phyloP scores from a whole-genome alignment of 2,797 vertebrate species.

The Phoxinus dragarum region DNA sequence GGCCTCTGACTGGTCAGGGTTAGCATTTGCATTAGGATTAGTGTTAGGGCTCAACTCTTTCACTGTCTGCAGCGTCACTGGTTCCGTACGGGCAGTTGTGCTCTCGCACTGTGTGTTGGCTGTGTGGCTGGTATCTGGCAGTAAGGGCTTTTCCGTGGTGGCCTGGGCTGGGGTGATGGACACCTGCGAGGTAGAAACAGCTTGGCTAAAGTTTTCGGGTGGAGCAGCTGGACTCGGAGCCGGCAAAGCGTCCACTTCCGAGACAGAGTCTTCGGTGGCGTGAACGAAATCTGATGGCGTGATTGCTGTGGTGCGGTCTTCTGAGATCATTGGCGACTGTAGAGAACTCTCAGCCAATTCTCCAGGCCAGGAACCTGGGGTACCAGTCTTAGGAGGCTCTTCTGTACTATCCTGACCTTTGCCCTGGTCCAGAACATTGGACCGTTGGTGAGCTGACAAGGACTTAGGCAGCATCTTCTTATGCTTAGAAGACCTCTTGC shows the following conservation, averaged over 20 bases:
- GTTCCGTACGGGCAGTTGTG: slow-evolving; percentile 73
- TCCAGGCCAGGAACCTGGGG: slow-evolving; percentile 81
- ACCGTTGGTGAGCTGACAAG: slow-evolving; percentile 90
- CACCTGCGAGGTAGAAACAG: slow-evolving; percentile 83
- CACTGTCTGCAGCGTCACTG: slow-evolving; percentile 64
- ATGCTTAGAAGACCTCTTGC: slow-evolving; percentile 80
- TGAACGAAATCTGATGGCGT: slow-evolving; percentile 94
- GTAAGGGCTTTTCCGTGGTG: slow-evolving; percentile 68
- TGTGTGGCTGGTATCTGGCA: slow-evolving; percentile 66
- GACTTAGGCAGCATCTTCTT: slow-evolving; percentile 93
- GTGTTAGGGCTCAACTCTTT: slow-evolving; percentile 62
- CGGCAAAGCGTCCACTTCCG: slow-evolving; percentile 87
- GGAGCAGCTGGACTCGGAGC: slow-evolving; percentile 77
- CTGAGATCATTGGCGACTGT: slow-evolving; percentile 90
- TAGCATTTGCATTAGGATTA: not conserved
- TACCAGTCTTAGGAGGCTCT: slow-evolving; percentile 71
- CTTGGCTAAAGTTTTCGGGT: slow-evolving; percentile 74
- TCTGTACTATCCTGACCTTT: slow-evolving; percentile 73
- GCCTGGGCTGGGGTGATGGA: slow-evolving; percentile 76
- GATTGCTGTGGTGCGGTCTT: slow-evolving; percentile 91
- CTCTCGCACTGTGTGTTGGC: slow-evolving; percentile 56
- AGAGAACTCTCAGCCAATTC: slow-evolving; percentile 87
- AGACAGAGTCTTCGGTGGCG: slow-evolving; percentile 92
- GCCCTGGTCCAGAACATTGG: slow-evolving; percentile 74
- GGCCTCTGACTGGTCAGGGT: slow-evolving; percentile 67